phyloP scores from a whole-genome alignment of 2,888 invertebrate genomes.

The Pollenia amentaria region DNA sequence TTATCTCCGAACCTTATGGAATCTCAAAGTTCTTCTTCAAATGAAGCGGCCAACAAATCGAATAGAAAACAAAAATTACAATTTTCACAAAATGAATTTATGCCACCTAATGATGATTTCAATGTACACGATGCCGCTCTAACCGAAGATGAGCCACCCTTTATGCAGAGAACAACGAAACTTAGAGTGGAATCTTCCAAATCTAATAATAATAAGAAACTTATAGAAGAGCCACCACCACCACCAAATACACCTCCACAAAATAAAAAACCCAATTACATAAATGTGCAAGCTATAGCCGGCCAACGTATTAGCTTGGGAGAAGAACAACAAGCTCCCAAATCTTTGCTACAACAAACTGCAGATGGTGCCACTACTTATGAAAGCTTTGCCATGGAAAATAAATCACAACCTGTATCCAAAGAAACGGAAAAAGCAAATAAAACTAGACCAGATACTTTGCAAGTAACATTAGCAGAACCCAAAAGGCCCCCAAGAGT shows the following conservation, averaged over 20 bases:
- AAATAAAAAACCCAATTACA: conserved; percentile 81
- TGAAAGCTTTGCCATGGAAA: conserved; percentile 55
- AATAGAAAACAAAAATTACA: conserved; percentile 66
- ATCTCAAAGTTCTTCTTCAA: conserved; percentile 12
- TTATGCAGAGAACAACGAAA: conserved; percentile 60
- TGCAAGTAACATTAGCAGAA: conserved; percentile 68
- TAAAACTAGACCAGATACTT: conserved; percentile 62
- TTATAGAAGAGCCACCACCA: conserved; percentile 42
- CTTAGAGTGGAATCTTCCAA: conserved; percentile 37
- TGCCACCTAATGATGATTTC: conserved; percentile 85
- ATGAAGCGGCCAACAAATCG: conserved; percentile 43
- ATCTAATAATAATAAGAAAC: conserved; percentile 52
- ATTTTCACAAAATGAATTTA: conserved; percentile 84
- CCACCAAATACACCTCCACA: conserved; percentile 30
- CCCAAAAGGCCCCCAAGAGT: conserved; percentile 82
- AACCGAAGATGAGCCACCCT: conserved; percentile 79
- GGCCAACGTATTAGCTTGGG: conserved; percentile 89
- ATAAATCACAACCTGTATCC: neutral
- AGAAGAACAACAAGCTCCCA: conserved; percentile 83
- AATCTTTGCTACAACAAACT: conserved; percentile 81
- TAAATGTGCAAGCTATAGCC: conserved; percentile 87
- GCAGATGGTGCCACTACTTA: conserved; percentile 85
- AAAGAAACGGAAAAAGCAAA: conserved; percentile 52
- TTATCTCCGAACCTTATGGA: conserved; percentile 44
- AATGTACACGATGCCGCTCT: conserved; percentile 83